Conservation (phyloP, 2,113 vertebrate species). For the Cynopterus brachyotis region DNA sequence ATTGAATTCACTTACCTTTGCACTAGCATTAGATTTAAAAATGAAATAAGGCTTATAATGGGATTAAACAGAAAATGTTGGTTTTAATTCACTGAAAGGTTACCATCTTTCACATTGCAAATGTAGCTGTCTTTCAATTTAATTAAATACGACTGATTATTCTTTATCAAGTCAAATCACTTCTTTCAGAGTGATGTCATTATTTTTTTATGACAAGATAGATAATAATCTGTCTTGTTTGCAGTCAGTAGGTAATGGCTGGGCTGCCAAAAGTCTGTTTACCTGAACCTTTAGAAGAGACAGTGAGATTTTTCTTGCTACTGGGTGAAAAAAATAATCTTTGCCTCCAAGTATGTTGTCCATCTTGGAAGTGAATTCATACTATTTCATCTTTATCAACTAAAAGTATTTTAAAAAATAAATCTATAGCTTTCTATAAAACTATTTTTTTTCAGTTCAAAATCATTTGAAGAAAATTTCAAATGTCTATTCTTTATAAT, state of each 20-base stretch:
- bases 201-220: not conserved
- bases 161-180: not conserved
- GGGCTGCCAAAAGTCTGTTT: not conserved
- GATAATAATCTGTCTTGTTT: not conserved
- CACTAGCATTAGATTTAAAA: constrained; percentile 66
- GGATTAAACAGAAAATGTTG: constrained; percentile 59
- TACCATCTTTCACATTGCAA: constrained; percentile 50
- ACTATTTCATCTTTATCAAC: not conserved
- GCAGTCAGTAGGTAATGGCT: not conserved
- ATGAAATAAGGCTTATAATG: constrained; percentile 62
- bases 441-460: not conserved
- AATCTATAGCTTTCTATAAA: not conserved
- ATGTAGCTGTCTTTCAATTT: not conserved
- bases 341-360: not conserved
- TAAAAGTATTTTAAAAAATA: not conserved
- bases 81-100: constrained; percentile 59
- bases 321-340: not conserved
- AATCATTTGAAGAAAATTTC: not conserved
- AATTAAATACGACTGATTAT: not conserved
- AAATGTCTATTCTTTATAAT: not conserved
- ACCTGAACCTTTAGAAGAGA: not conserved
- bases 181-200: not conserved
- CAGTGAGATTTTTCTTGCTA: not conserved
- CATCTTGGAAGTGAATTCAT: not conserved
- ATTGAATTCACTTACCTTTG: constrained; percentile 62